Percentiles rank a stretch among this genome's conserved stretches.
Conservation (phyloP, 2,888 invertebrate species). For the Lordiphosa andalusiaca region DNA sequence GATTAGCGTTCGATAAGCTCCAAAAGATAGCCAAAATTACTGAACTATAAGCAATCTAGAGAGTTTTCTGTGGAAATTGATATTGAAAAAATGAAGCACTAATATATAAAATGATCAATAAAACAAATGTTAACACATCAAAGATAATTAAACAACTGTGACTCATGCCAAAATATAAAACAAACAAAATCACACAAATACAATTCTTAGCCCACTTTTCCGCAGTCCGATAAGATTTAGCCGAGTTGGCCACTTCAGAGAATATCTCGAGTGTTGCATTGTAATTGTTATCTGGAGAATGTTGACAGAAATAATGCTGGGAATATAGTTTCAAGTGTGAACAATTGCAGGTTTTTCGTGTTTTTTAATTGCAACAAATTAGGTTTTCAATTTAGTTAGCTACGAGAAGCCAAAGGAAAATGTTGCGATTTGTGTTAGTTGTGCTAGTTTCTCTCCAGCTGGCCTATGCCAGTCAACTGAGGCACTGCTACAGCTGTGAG, state of each 20-base stretch:
- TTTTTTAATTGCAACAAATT: not conserved
- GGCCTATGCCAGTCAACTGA: conserved; percentile 35
- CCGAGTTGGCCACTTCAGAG: conserved; percentile 6
- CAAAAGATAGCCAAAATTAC: conserved; percentile 17
- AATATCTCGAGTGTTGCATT: conserved; percentile 1
- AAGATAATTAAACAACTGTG: conserved; percentile 25
- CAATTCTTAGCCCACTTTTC: conserved; percentile 7
- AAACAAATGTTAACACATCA: conserved; percentile 31
- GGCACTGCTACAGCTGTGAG: conserved; percentile 69
- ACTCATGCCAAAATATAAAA: conserved; percentile 11
- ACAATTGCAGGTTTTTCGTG: conserved; percentile 2
- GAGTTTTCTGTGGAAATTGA: conserved; percentile 1
- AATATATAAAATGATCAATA: conserved; percentile 22
- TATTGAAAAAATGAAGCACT: conserved; percentile 4
- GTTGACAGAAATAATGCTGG: conserved; percentile 10
- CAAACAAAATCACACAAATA: not conserved
- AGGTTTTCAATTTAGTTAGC: conserved; percentile 38
- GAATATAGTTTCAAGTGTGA: conserved; percentile 14
- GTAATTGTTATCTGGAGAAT: conserved; percentile 13
- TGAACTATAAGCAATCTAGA: conserved; percentile 26
- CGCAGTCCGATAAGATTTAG: conserved; percentile 15
- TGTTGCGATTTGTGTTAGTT: conserved; percentile 23
- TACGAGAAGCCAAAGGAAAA: conserved; percentile 36
- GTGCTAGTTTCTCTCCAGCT: conserved; percentile 36
- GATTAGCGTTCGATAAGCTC: conserved; percentile 17